Conservation (phyloP, 2,888 invertebrate species). For the Merodon equestris region DNA sequence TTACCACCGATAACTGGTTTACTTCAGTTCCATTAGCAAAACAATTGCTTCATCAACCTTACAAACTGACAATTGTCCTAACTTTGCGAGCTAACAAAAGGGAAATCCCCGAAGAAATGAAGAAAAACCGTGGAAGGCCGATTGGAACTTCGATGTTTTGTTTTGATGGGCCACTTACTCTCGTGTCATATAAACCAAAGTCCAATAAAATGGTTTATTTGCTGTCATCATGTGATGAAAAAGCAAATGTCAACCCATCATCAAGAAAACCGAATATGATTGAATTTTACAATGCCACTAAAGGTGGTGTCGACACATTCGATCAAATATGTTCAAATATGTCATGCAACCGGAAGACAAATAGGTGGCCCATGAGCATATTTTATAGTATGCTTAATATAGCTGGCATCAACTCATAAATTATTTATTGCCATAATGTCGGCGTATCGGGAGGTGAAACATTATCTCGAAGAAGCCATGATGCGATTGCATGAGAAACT, state of each 20-base stretch:
- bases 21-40: constrained; percentile 73
- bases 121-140: neutral
- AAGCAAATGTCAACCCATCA: constrained; percentile 19
- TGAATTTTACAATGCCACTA: constrained; percentile 48
- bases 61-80: constrained; percentile 59
- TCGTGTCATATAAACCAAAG: constrained; percentile 45
- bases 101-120: constrained; percentile 70
- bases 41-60: constrained; percentile 71
- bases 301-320: constrained; percentile 70
- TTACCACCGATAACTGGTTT: constrained; percentile 74
- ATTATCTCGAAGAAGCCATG: neutral
- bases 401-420: constrained; percentile 63
- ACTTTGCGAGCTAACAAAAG: constrained; percentile 73
- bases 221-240: constrained; percentile 53
- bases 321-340: constrained; percentile 58
- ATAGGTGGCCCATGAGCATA: constrained; percentile 69
- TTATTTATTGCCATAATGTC: constrained; percentile 33
- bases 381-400: constrained; percentile 70
- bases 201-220: constrained; percentile 57
- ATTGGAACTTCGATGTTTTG: constrained; percentile 49
- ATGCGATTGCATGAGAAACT: constrained; percentile 2
- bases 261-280: constrained; percentile 45
- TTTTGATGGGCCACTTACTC: constrained; percentile 23
- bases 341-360: constrained; percentile 63
- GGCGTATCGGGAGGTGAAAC: neutral